Evolutionary conservation across 2,888 invertebrate genomes (phyloP), one percentile per base, ranked within the genome.

Genomic region (Tigriopus californicus): DNA sequence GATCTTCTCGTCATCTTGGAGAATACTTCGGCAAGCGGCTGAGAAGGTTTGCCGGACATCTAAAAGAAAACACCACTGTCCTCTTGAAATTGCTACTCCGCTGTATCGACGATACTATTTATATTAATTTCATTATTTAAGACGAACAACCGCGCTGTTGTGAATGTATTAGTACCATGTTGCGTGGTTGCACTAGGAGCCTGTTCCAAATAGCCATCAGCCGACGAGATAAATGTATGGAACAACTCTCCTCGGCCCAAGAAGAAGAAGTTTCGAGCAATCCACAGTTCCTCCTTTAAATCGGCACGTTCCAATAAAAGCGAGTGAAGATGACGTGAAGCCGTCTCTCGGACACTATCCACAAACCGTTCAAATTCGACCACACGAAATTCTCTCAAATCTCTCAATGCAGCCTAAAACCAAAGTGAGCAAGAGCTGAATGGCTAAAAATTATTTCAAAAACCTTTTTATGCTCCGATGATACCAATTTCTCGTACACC

Each of bases 241-340:
- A 52, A 59, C 10, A 59, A 24, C 20, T 59, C 59, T 10, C 59
- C 59, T 20, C 59, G 15, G n/a, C 49, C 59, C 33, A 59, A 24
- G 15, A 59, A 42, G 22, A 53, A 59, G 12, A 59, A 41, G 33
- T 44, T 49, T 33, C 59, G n/a, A 5, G 41, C 41, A 18, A 49
- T 59, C 13, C 15, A 13, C 41, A 59, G 42, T 11, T 59, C 59
- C 6, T 42, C 24, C 11, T 46, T 15, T 15, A 59, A 24, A 41
- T 59, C 42, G 11, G 59, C 48, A 20, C 41, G 18, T 15, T 41
- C 41, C 44, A 59, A n/a, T 5, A 59, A 41, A 10, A 59, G 52
- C 51, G 25, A 40, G 11, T 59, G 59, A 8, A 59, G 42, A 42
- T 59, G 59, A 6, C 42, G 13, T 8, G 59, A 59, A 15, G 51